These are phyloP conservation scores for Lysandra coridon DNA, from an alignment of 2,888 invertebrate genomes.

Conservation along the genomic window DNA sequence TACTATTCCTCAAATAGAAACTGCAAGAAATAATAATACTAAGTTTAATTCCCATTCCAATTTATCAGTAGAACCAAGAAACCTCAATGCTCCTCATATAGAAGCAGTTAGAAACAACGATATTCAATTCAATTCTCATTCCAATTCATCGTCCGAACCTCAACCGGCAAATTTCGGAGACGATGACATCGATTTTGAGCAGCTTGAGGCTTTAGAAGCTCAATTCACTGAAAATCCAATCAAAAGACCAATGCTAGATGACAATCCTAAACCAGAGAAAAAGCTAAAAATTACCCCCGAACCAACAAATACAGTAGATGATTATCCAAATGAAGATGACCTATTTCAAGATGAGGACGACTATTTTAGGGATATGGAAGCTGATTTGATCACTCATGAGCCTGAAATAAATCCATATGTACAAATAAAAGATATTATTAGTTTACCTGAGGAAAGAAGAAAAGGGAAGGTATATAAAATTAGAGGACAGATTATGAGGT, in stretches of 20 bases:
- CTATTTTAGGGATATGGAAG: constrained; percentile 61
- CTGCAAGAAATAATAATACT: constrained; percentile 44
- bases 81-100: too few species aligned
- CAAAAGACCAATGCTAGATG: constrained; percentile 51
- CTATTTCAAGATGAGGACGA: constrained; percentile 64
- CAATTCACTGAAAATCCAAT: constrained; percentile 49
- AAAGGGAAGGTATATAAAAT: constrained; percentile 73
- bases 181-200: constrained; percentile 63
- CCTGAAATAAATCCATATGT: constrained; percentile 62
- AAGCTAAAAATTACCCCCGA: constrained; percentile 52
- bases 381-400: constrained; percentile 45
- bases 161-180: constrained; percentile 58
- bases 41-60: constrained; percentile 47
- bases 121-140: constrained; percentile 44
- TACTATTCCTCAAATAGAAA: constrained; percentile 53
- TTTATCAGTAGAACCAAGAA: constrained; percentile 49
- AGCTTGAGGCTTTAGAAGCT: constrained; percentile 63
- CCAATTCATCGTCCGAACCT: constrained; percentile 52
- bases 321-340: constrained; percentile 57
- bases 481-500: constrained; percentile 78
- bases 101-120: too few species aligned
- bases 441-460: constrained; percentile 53
- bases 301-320: constrained; percentile 47
- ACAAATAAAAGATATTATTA: constrained; percentile 71
- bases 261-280: constrained; percentile 54